Evolutionary conservation across 2,888 invertebrate species (phyloP).

Genomic region (Acanthosoma haemorrhoidale): DNA sequence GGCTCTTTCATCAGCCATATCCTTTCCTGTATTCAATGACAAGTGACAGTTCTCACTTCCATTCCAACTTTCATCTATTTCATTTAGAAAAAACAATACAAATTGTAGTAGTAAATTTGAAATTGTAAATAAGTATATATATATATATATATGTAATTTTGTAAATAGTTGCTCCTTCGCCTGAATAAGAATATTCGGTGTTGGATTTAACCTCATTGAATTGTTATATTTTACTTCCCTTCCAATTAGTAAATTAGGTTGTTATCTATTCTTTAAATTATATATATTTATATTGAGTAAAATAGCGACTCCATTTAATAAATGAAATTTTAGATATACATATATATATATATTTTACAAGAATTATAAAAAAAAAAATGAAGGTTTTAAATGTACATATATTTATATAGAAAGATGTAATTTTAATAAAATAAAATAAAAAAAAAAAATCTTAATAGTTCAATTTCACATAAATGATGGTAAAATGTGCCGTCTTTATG

Average conservation of each 20-base stretch:
- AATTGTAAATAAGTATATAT: constrained; percentile 1
- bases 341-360: background rate
- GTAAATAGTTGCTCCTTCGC: background rate
- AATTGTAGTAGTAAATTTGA: background rate
- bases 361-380: no score
- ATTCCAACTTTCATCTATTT: constrained; percentile 26
- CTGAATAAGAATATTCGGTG: constrained; percentile 1
- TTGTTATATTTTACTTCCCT: constrained; percentile 26
- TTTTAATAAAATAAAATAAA: constrained; percentile 3
- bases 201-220: constrained; percentile 3
- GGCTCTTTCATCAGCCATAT: background rate
- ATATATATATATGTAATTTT: background rate
- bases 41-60: constrained; percentile 30
- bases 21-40: background rate
- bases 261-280: constrained; percentile 31
- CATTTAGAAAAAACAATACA: background rate
- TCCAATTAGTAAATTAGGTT: constrained; percentile 28
- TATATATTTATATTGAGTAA: constrained; percentile 24
- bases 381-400: constrained; percentile 18
- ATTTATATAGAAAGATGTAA: constrained; percentile 17
- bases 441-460: background rate
- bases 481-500: background rate
- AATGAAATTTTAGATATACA: constrained; percentile 18
- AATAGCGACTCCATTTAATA: constrained; percentile 21
- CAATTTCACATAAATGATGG: background rate